Evolutionary conservation across 2,888 invertebrate species (phyloP).

Genomic region (Allolobophora icterica): DNA sequence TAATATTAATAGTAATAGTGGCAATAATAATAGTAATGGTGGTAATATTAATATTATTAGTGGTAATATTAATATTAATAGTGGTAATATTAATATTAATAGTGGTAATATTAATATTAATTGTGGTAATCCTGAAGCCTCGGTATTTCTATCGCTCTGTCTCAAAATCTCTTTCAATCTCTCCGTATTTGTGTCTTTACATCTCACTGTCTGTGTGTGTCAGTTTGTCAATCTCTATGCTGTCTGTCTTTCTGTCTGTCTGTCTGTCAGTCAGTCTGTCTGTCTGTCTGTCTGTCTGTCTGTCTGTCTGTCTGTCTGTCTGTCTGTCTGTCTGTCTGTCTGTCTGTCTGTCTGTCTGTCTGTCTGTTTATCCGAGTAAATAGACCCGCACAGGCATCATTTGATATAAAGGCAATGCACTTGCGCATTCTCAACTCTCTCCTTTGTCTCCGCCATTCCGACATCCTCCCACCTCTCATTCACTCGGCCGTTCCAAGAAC

Average conservation of each 20-base stretch:
- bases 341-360: neutral
- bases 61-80: too few species aligned
- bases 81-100: too few species aligned
- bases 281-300: neutral
- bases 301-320: neutral
- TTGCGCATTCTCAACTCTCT: neutral
- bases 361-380: neutral
- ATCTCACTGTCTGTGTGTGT: too few species aligned
- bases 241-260: neutral
- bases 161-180: too few species aligned
- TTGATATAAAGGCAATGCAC: neutral
- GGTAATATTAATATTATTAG: too few species aligned
- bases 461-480: neutral
- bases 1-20: too few species aligned
- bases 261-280: neutral
- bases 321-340: neutral
- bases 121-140: too few species aligned
- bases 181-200: too few species aligned
- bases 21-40: too few species aligned
- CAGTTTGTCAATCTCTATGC: too few species aligned
- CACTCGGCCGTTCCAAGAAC: conserved; percentile 1
- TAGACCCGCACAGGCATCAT: neutral
- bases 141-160: too few species aligned
- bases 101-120: too few species aligned
- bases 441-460: neutral